These are phyloP conservation scores for Zosterops pallidus DNA, from an alignment of 2,113 vertebrate genomes.

Conservation along the genomic window DNA sequence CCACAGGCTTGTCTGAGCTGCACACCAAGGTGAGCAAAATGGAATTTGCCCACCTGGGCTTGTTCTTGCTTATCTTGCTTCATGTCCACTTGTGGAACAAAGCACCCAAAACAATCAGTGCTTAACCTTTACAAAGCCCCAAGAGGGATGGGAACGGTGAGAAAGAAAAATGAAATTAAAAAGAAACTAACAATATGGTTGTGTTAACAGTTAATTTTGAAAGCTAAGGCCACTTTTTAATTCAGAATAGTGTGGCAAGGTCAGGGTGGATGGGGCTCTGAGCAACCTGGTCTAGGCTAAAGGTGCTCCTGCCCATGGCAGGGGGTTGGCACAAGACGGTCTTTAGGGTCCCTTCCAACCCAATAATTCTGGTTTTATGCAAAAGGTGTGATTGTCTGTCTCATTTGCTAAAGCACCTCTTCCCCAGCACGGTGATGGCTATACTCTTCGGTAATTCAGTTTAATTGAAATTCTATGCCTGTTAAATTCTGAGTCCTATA, in stretches of 20 bases:
- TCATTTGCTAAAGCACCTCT: conserved; percentile 58
- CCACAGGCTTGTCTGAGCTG: neutral
- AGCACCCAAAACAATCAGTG: neutral
- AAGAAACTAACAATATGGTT: neutral
- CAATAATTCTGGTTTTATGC: neutral
- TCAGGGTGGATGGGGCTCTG: neutral
- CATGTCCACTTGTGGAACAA: neutral
- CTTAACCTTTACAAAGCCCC: neutral
- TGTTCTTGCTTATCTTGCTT: neutral
- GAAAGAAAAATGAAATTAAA: neutral
- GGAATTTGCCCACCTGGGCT: neutral
- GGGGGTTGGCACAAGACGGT: neutral
- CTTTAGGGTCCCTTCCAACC: neutral
- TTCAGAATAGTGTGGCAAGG: neutral
- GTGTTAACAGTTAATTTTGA: conserved; percentile 19
- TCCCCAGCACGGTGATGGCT: conserved; percentile 28
- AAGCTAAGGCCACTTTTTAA: conserved; percentile 6
- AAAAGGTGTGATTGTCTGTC: conserved; percentile 1
- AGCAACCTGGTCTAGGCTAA: neutral
- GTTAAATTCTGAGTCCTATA: conserved; percentile 71
- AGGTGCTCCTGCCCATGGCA: neutral
- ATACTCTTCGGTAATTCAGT: conserved; percentile 67
- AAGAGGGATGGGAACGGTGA: neutral
- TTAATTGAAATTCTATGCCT: conserved; percentile 77
- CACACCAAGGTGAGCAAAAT: neutral